phyloP scores from a whole-genome alignment of 2,113 vertebrate genomes.

The Eleginops maclovinus region DNA sequence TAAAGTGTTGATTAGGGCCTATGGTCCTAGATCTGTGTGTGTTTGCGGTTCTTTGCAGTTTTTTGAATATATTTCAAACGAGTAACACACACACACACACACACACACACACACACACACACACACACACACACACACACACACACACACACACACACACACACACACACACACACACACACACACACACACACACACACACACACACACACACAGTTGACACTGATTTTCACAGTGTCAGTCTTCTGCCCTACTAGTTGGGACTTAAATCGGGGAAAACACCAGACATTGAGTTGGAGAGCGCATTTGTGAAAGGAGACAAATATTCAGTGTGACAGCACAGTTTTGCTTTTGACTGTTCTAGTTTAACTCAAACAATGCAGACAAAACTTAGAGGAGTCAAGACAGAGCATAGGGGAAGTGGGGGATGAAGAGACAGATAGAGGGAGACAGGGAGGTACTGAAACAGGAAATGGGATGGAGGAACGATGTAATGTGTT shows the following conservation, averaged over 20 bases:
- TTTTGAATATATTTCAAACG: conserved; percentile 40
- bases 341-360: conserved; percentile 62
- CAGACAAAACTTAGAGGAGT: conserved; percentile 9
- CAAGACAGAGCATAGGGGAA: conserved; percentile 9
- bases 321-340: conserved; percentile 51
- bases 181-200: conserved; percentile 9
- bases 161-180: conserved; percentile 33
- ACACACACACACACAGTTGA: conserved; percentile 51
- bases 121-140: no score
- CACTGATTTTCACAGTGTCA: conserved; percentile 34
- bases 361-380: conserved; percentile 41
- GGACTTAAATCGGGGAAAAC: conserved; percentile 59
- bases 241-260: conserved; percentile 42
- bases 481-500: background rate
- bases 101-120: no score
- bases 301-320: conserved; percentile 31
- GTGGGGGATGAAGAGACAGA: conserved; percentile 12
- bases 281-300: conserved; percentile 12
- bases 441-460: conserved; percentile 25
- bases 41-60: conserved; percentile 16
- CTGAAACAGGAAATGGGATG: conserved; percentile 34
- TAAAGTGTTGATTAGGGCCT: conserved; percentile 61
- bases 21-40: conserved; percentile 41
- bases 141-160: background rate
- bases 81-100: background rate